phyloP scores from a whole-genome alignment of 2,888 invertebrate genomes.

The Andrena minutula region DNA sequence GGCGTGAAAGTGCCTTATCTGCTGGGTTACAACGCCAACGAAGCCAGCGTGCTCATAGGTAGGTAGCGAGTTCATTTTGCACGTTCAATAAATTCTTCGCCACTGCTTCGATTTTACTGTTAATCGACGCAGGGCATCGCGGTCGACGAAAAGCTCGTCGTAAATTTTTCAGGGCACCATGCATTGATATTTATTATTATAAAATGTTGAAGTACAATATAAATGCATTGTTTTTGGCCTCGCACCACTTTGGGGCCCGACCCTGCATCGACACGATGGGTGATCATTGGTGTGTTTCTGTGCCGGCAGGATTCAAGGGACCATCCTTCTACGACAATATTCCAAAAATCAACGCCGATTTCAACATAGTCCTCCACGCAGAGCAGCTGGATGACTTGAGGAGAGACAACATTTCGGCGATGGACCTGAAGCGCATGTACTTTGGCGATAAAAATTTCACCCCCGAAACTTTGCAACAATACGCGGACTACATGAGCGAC shows the following conservation, averaged over 20 bases:
- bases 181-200: no score
- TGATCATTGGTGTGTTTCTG: no score
- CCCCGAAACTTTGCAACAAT: constrained; percentile 49
- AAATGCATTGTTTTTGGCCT: no score
- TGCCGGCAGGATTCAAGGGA: not conserved
- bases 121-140: no score
- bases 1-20: constrained; percentile 76
- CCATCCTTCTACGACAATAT: not conserved
- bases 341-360: constrained; percentile 54
- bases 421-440: constrained; percentile 72
- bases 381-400: not conserved
- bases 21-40: constrained; percentile 74
- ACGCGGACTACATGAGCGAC: constrained; percentile 69
- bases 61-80: constrained; percentile 25
- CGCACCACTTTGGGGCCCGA: no score
- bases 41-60: constrained; percentile 65
- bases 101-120: no score
- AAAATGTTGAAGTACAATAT: no score
- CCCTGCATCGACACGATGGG: no score
- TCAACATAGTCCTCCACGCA: constrained; percentile 48
- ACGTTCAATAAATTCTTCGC: no score
- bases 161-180: no score
- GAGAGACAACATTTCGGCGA: constrained; percentile 47
- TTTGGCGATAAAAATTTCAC: constrained; percentile 67
- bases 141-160: no score